Percentiles rank a stretch among this genome's conserved stretches.
These are phyloP conservation scores for Polyodon spathula DNA, from an alignment of 2,113 vertebrate genomes.

Conservation along the genomic window DNA sequence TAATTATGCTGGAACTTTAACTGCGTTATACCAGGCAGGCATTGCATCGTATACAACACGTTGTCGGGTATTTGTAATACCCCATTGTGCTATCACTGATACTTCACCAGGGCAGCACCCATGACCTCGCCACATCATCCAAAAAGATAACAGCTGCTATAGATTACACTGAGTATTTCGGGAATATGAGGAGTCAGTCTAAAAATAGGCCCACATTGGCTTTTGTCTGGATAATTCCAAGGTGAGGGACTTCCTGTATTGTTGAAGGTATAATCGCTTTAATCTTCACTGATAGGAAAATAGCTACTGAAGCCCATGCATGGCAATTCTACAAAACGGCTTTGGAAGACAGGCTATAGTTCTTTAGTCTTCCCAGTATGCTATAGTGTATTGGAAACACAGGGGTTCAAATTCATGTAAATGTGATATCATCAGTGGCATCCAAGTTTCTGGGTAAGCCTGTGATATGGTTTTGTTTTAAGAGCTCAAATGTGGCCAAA, in stretches of 20 bases:
- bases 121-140: constrained; percentile 30
- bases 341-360: too few relatives aligned
- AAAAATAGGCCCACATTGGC: constrained; percentile 36
- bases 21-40: constrained; percentile 40
- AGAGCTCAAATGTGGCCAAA: too few relatives aligned
- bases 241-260: not conserved
- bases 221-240: constrained; percentile 23
- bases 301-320: too few relatives aligned
- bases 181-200: constrained; percentile 34
- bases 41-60: constrained; percentile 59
- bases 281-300: not conserved
- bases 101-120: constrained; percentile 11
- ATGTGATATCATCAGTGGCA: too few relatives aligned
- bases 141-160: constrained; percentile 39
- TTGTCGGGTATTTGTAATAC: constrained; percentile 44
- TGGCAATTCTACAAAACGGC: too few relatives aligned
- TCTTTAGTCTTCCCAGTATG: too few relatives aligned
- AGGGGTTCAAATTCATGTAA: too few relatives aligned
- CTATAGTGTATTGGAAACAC: too few relatives aligned
- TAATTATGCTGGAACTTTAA: constrained; percentile 38
- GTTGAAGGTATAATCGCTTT: not conserved
- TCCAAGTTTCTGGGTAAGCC: too few relatives aligned
- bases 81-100: constrained; percentile 45
- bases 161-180: constrained; percentile 37
- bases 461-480: too few relatives aligned